A percentile compares a stretch with the other conserved stretches of the same genome.
These are phyloP conservation scores for Procambarus clarkii DNA, from an alignment of 1,140 invertebrate species.

Conservation along the genomic window DNA sequence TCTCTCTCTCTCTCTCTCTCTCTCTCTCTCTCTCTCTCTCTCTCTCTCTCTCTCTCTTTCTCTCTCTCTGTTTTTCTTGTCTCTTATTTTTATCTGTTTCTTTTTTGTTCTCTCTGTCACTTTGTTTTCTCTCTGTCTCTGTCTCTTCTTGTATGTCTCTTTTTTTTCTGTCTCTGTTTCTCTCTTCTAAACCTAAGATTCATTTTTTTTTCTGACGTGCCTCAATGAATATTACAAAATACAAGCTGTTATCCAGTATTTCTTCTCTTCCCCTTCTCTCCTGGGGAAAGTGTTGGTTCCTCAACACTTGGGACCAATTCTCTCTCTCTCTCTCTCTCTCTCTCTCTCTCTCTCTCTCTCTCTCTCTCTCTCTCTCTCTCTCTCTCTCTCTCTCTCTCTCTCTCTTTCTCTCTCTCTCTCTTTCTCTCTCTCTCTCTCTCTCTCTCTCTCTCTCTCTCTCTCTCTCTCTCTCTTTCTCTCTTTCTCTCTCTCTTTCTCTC, in stretches of 20 bases:
- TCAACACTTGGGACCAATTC: no score
- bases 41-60: neutral
- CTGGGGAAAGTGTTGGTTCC: no score
- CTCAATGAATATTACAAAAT: no score
- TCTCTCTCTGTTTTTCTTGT: no score
- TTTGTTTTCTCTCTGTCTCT: no score
- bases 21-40: neutral
- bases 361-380: neutral
- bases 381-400: neutral
- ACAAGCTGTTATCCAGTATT: no score
- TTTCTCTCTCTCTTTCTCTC: neutral
- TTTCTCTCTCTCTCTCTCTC: neutral
- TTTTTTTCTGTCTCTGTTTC: neutral
- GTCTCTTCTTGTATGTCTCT: neutral
- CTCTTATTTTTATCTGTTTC: no score
- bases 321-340: neutral
- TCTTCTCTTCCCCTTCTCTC: no score
- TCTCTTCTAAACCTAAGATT: neutral
- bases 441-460: neutral
- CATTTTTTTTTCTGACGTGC: no score
- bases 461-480: neutral
- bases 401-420: neutral
- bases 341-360: neutral
- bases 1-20: conserved; percentile 2
- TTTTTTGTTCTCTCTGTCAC: no score